Percentiles rank a stretch among this genome's conserved stretches.
Evolutionary conservation across 1,140 invertebrate genomes (phyloP).

Genomic region (Calephelis virginiensis): DNA sequence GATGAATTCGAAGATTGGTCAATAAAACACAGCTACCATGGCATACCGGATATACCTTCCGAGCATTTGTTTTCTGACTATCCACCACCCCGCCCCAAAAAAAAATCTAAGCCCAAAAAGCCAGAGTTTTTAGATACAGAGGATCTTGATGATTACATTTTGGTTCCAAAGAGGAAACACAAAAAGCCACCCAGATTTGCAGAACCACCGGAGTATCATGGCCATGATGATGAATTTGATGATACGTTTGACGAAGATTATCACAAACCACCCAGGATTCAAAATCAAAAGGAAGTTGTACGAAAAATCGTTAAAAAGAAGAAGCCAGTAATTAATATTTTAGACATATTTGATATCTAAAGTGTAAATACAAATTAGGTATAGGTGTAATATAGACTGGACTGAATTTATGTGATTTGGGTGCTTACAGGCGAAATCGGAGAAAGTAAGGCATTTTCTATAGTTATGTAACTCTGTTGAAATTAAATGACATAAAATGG

Average conservation of each 20-base stretch:
- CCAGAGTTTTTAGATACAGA: conserved; percentile 46
- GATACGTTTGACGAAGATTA: conserved; percentile 49
- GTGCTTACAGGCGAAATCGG: background rate
- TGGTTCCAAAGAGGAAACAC: conserved; percentile 65
- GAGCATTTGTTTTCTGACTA: conserved; percentile 56
- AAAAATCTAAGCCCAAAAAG: conserved; percentile 57
- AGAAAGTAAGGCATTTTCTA: too few relatives aligned
- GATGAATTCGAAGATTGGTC: conserved; percentile 45
- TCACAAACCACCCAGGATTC: conserved; percentile 42
- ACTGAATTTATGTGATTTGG: conserved; percentile 1
- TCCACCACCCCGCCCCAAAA: conserved; percentile 50
- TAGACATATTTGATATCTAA: conserved; percentile 74
- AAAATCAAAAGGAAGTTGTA: conserved; percentile 55
- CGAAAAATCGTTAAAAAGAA: conserved; percentile 65
- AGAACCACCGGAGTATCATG: conserved; percentile 48
- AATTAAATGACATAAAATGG: too few relatives aligned
- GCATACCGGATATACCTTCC: conserved; percentile 44
- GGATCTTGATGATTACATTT: conserved; percentile 59
- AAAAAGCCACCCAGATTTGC: conserved; percentile 50
- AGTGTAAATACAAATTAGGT: conserved; percentile 60
- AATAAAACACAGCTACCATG: conserved; percentile 48
- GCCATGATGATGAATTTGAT: conserved; percentile 57
- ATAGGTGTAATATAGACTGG: conserved; percentile 17
- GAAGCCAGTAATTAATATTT: conserved; percentile 57
- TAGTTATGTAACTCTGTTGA: too few relatives aligned